A percentile compares a stretch with the other conserved stretches of the same genome.
Conservation (phyloP, 64 coral and sea anemone genomes). For the Orbicella faveolata region DNA sequence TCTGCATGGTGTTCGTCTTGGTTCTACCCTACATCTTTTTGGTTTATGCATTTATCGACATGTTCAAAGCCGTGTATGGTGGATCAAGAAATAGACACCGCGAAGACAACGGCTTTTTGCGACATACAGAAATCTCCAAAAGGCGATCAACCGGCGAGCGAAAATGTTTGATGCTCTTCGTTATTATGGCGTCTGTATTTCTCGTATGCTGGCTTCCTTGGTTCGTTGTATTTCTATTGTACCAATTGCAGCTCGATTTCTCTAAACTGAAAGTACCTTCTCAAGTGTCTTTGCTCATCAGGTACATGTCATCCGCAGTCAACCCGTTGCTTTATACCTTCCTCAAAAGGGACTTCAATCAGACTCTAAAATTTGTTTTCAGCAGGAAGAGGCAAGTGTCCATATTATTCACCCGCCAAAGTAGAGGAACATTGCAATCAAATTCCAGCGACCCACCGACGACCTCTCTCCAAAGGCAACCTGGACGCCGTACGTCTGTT, state of each 20-base stretch:
- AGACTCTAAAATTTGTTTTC: constrained; percentile 7
- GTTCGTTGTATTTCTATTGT: constrained; percentile 8
- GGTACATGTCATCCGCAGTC: constrained; percentile 37
- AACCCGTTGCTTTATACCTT: constrained; percentile 66
- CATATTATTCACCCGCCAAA: neutral
- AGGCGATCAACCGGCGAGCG: neutral
- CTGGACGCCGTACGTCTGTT: neutral
- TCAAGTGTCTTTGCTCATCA: constrained; percentile 3
- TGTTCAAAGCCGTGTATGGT: constrained; percentile 19
- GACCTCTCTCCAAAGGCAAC: neutral
- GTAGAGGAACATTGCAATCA: neutral
- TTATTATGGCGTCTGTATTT: constrained; percentile 19
- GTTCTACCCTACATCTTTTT: constrained; percentile 16
- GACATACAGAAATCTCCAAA: neutral
- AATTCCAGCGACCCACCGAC: neutral
- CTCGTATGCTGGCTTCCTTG: constrained; percentile 16
- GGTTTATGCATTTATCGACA: neutral
- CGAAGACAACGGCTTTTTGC: neutral
- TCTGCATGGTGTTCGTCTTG: constrained; percentile 11
- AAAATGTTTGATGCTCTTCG: constrained; percentile 6
- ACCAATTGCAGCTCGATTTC: neutral
- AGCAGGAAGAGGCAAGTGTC: neutral
- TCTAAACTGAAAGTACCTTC: neutral
- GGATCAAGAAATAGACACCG: neutral
- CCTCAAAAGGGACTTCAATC: constrained; percentile 53